These are phyloP conservation scores for Drosophila pegasa DNA, from an alignment of 2,888 invertebrate species.

Conservation along the genomic window DNA sequence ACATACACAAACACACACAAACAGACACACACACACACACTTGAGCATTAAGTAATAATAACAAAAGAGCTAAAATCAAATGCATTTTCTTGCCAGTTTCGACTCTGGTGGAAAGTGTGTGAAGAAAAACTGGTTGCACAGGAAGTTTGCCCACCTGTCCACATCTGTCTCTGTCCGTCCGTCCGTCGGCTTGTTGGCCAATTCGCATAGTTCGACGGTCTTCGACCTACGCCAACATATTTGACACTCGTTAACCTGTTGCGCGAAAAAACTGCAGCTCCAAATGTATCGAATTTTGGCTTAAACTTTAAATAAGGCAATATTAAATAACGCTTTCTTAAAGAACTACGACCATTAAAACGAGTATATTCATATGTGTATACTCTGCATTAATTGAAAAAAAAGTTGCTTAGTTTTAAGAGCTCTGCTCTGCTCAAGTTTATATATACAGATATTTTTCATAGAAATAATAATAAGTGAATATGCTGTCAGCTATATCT, in stretches of 20 bases:
- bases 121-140: conserved; percentile 66
- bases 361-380: too few species aligned
- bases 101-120: conserved; percentile 43
- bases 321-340: too few species aligned
- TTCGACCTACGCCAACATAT: conserved; percentile 74
- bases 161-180: conserved; percentile 34
- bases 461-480: not conserved
- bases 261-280: conserved; percentile 25
- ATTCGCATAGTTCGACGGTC: conserved; percentile 70
- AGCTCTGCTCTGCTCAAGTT: too few species aligned
- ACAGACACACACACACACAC: conserved; percentile 6
- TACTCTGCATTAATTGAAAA: too few species aligned
- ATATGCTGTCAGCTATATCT: not conserved
- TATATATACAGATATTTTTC: too few species aligned
- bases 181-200: conserved; percentile 61
- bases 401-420: too few species aligned
- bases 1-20: not conserved
- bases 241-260: conserved; percentile 53
- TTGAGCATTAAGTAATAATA: conserved; percentile 24
- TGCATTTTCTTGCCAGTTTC: conserved; percentile 22
- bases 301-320: too few species aligned
- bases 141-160: conserved; percentile 65
- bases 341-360: too few species aligned
- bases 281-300: conserved; percentile 12
- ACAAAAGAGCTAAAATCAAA: conserved; percentile 21